phyloP scores from a whole-genome alignment of 1,140 invertebrate genomes.

The Anoplolepis gracilipes region DNA sequence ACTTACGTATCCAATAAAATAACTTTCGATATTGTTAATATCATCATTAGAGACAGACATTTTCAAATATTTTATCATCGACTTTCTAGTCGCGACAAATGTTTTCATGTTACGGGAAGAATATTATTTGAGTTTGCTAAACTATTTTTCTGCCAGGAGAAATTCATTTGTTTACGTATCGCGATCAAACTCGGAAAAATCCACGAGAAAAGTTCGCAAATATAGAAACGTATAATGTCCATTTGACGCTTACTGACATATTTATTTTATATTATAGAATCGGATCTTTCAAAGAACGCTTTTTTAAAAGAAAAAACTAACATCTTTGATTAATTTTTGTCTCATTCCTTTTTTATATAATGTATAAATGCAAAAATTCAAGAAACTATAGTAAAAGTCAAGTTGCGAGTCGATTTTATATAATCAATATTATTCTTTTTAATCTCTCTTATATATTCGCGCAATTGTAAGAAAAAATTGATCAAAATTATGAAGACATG shows the following conservation, averaged over 20 bases:
- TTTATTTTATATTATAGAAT: background rate
- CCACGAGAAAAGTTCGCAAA: conserved; percentile 12
- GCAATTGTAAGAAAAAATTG: background rate
- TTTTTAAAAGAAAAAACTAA: background rate
- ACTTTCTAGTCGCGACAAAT: conserved; percentile 4
- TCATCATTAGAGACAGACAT: background rate
- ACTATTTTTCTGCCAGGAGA: conserved; percentile 35
- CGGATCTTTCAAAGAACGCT: background rate
- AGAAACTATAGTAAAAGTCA: no score
- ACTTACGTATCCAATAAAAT: conserved; percentile 19
- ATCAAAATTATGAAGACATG: background rate
- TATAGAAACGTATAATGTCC: background rate
- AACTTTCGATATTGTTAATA: conserved; percentile 23
- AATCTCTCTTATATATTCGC: background rate
- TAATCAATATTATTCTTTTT: background rate
- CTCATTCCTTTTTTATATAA: background rate
- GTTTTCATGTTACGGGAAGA: conserved; percentile 13
- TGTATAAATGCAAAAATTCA: background rate
- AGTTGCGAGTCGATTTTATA: no score
- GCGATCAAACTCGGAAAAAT: conserved; percentile 8
- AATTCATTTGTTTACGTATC: conserved; percentile 42
- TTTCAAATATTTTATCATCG: conserved; percentile 58
- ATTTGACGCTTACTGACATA: background rate
- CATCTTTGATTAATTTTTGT: background rate
- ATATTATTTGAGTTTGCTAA: conserved; percentile 53